Evolutionary conservation across 2,113 vertebrate genomes (phyloP), one percentile per base, ranked within the genome.

Genomic region (Hypomesus transpacificus): DNA sequence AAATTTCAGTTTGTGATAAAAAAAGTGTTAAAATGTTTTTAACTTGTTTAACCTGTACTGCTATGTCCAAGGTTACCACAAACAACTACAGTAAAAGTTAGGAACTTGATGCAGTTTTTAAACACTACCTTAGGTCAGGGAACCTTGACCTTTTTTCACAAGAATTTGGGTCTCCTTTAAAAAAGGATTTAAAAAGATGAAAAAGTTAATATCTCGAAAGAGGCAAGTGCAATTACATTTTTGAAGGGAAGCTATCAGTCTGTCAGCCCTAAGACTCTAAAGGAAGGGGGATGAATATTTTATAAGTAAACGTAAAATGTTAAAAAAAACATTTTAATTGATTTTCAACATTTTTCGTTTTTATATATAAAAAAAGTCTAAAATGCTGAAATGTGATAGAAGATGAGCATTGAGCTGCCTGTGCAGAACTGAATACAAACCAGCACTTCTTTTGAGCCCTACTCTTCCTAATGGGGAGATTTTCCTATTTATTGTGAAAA

Each of bases 231-330:
- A 98, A 98, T 98, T 95, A 91, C 93, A 93, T 95, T 93, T 95
- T 93, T 96, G 95, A 97, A 94, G 95, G 96, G 96, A 94, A 95
- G 93, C 94, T 94, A 95, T 95, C 92, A 99, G 97, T 99, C 97
- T 96, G 94, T 96, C 90, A 93, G 93, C 96, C 97, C 97, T 96
- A 92, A 92, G 97, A 99, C 97, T 98, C 96, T 99, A 99, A 99
- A 99, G 93, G 87, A 94, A 94, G 91, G 95, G 96, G 94, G 93
- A 94, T 92, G 93, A 92, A 92, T 92, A 94, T 85, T 88, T 78
- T 77, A 86, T 82, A 77, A 87, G 79, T 78, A 86, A 90, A 91
- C 84, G 90, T 92, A 91, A 92, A 91, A 93, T 92, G 91, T 91
- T 92, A 88, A 87, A 84, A 71, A 84, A 91, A 82, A 87, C 84